Percentiles rank a stretch among this genome's conserved stretches.
phyloP scores from a whole-genome alignment of 1,140 invertebrate species.

The Probaryconus sp. region DNA sequence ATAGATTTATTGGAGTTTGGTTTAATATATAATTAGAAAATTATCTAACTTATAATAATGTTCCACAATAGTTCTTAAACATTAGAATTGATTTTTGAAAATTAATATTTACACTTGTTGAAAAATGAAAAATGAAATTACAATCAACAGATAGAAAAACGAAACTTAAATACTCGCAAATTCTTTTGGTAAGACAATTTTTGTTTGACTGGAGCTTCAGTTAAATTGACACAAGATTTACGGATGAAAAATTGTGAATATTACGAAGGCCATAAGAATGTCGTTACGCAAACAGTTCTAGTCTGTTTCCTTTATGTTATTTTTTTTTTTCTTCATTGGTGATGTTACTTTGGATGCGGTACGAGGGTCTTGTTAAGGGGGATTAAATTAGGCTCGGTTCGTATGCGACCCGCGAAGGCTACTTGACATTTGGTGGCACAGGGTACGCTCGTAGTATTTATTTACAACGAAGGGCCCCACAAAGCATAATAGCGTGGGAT shows the following conservation, averaged over 20 bases:
- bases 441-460: conserved; percentile 65
- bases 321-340: conserved; percentile 16
- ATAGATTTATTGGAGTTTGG: too few species aligned
- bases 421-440: conserved; percentile 74
- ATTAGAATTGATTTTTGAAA: too few species aligned
- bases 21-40: too few species aligned
- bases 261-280: conserved; percentile 4
- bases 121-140: too few species aligned
- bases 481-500: conserved; percentile 73
- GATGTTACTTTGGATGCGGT: conserved; percentile 22
- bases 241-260: not conserved
- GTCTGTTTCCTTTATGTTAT: conserved; percentile 12
- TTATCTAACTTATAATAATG: too few species aligned
- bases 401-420: conserved; percentile 61
- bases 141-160: too few species aligned
- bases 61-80: too few species aligned
- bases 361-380: conserved; percentile 51
- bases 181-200: too few species aligned
- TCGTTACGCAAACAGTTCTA: not conserved
- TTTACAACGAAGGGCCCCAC: conserved; percentile 59
- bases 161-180: too few species aligned
- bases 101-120: too few species aligned
- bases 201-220: too few species aligned
- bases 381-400: conserved; percentile 72
- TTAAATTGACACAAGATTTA: conserved; percentile 13